Conservation (phyloP, 2,888 invertebrate species). For the Rotaria magnacalcarata region DNA sequence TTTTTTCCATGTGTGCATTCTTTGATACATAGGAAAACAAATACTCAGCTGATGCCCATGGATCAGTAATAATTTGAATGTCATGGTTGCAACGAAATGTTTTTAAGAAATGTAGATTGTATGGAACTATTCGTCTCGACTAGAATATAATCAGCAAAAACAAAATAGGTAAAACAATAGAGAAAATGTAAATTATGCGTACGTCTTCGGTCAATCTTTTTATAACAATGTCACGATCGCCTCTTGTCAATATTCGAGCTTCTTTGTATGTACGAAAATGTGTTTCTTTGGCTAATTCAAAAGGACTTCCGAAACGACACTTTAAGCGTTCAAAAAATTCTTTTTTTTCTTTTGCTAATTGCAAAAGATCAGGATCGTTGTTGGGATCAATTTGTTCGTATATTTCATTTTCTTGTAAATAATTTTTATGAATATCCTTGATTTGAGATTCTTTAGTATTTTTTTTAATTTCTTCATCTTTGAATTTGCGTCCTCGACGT, state of each 20-base stretch:
- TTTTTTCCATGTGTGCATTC: neutral
- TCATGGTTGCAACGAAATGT: neutral
- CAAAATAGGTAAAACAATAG: no score
- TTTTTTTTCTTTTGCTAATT: neutral
- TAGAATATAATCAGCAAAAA: neutral
- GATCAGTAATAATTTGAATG: neutral
- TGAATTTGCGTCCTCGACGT: neutral
- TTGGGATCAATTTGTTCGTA: neutral
- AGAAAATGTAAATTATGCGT: no score
- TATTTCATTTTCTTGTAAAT: neutral
- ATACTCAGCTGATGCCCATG: neutral
- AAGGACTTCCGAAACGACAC: neutral
- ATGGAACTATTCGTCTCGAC: neutral
- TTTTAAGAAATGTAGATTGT: neutral
- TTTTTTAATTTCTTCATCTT: neutral
- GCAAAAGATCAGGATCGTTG: neutral
- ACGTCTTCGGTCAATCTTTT: neutral
- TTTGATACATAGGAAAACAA: neutral
- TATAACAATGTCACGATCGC: neutral
- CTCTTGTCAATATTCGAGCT: neutral
- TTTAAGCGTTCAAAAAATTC: neutral
- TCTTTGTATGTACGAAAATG: neutral
- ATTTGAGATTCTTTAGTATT: no score
- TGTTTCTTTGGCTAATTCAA: neutral
- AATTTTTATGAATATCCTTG: neutral